Evolutionary conservation across 1,140 invertebrate genomes (phyloP).

Genomic region (Sipha flava): DNA sequence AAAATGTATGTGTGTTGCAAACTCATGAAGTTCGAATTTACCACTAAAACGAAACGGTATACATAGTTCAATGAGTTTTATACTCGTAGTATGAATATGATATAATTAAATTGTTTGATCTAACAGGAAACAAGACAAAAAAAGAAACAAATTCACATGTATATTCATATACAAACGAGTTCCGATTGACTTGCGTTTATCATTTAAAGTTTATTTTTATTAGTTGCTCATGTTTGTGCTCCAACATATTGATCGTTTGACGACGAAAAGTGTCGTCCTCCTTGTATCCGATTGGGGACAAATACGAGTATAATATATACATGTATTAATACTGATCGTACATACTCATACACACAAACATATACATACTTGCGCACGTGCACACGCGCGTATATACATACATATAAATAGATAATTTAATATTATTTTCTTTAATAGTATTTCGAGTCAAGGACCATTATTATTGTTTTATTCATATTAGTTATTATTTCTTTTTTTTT

Average conservation of each 20-base stretch:
- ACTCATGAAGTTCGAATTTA: too few species aligned
- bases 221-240: neutral
- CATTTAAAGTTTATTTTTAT: neutral
- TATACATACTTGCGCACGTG: neutral
- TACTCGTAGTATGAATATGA: too few species aligned
- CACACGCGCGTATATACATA: neutral
- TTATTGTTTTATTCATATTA: constrained; percentile 12
- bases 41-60: too few species aligned
- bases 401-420: neutral
- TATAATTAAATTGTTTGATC: too few species aligned
- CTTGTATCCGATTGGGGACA: constrained; percentile 25
- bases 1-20: too few species aligned
- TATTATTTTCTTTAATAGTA: constrained; percentile 20
- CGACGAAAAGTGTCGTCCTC: constrained; percentile 25
- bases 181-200: neutral
- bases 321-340: neutral
- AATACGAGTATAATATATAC: neutral
- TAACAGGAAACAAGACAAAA: neutral
- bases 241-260: neutral
- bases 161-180: neutral
- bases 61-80: too few species aligned
- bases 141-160: too few species aligned
- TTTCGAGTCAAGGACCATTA: constrained; percentile 22
- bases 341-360: neutral
- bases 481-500: neutral